A percentile compares a stretch with the other conserved stretches of the same genome.
Conservation (phyloP, 2,888 invertebrate species). For the Congeria kusceri region DNA sequence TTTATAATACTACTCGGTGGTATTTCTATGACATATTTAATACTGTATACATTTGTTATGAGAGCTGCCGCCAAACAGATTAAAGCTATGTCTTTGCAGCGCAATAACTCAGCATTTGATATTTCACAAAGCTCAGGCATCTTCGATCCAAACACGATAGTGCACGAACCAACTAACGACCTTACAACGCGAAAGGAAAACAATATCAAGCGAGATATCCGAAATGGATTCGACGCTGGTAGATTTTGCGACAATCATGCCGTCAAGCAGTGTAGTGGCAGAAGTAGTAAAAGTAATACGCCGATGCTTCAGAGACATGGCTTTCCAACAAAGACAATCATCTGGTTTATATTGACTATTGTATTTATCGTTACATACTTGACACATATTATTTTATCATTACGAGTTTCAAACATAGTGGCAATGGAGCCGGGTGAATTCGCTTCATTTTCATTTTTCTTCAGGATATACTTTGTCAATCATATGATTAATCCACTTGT, state of each 20-base stretch:
- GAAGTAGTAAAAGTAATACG: not conserved
- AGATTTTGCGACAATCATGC: too few relatives aligned
- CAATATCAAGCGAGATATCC: too few relatives aligned
- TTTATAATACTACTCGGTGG: conserved; percentile 46
- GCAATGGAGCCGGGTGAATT: conserved; percentile 29
- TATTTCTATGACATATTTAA: conserved; percentile 47
- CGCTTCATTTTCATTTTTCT: conserved; percentile 31
- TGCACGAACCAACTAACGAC: not conserved
- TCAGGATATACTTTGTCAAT: conserved; percentile 41
- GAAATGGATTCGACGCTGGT: too few relatives aligned
- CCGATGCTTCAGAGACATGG: not conserved
- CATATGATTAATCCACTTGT: conserved; percentile 42
- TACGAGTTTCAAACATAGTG: conserved; percentile 21
- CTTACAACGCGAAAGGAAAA: too few relatives aligned
- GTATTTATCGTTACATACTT: conserved; percentile 37
- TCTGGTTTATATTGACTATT: conserved; percentile 47
- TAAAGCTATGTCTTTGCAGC: conserved; percentile 15
- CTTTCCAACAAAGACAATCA: conserved; percentile 41
- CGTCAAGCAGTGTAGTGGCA: too few relatives aligned
- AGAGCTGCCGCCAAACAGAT: conserved; percentile 52
- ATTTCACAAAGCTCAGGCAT: conserved; percentile 46
- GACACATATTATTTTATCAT: conserved; percentile 19
- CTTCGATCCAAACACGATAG: conserved; percentile 48
- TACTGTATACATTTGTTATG: conserved; percentile 56
- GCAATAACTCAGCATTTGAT: conserved; percentile 40